Base-by-base conservation (phyloP, 1,140 invertebrate species). In the Drosophila nannoptera region DNA sequence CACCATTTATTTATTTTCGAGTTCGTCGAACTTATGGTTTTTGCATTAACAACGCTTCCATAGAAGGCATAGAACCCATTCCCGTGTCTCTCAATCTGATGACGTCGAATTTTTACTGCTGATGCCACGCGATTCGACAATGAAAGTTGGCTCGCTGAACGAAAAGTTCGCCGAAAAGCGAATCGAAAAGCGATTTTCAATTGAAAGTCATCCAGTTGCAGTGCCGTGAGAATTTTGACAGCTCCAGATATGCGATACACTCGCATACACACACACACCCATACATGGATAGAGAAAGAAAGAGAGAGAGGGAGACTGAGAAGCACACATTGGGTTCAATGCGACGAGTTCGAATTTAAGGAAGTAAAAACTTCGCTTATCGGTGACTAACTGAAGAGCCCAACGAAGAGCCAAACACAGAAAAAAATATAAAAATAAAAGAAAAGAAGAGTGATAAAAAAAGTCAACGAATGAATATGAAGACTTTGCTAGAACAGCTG, bases 301-400 rank as follows among this genome's bases (percentile, higher is more conserved):
- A 3, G 22, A 22, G 22, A 22, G 22, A 22, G 22, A 22, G 22
- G 3, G 22, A 22, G 22, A 22, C 22, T 22, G 22, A 22, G 22
- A 22, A 22, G 43, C 40, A 38, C 49, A 58, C 16, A 48, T 65
- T 75, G 75, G 53, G 77, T 84, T 83, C 76, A 84, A 58, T 73
- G 69, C 46, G 63, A 67, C 48, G 73, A 63, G 81, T 80, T 84
- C 81, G 53, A 74, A 67, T 86, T 84, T 80, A 58, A 84, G 80
- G 80, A 84, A 84, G 80, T 84, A 70, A 63, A 46, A 55, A 9
- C 29, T 7, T 67, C 11, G 50, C 63, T 75, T 55, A 65, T 64
- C 54, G 68, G 66, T 73, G 61, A 73, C 78, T 64, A 75, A 73
- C 32, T 55, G 29, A 33, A 12, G 29, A 45, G 38, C 36, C 58